Conservation (phyloP, 2,888 invertebrate genomes). For the Agrochola macilenta region DNA sequence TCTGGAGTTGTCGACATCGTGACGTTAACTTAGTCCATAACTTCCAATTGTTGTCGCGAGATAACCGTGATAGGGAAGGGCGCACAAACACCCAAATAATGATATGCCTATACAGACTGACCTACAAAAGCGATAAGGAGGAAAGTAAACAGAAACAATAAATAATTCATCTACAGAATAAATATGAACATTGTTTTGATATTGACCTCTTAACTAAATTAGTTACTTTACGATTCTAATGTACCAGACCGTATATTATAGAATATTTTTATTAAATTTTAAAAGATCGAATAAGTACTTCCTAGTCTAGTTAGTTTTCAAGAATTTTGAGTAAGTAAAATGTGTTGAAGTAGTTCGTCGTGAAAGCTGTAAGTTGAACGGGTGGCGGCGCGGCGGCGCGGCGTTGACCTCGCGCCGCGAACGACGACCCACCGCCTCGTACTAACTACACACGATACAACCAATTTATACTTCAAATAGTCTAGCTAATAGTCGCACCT, state of each 20-base stretch:
- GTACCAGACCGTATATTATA: background rate
- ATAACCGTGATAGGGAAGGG: conserved; percentile 76
- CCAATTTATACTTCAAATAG: conserved; percentile 68
- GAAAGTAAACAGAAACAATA: conserved; percentile 86
- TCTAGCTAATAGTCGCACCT: conserved; percentile 41
- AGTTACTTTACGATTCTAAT: conserved; percentile 60
- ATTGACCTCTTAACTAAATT: conserved; percentile 81
- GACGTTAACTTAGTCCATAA: background rate
- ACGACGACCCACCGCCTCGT: conserved; percentile 83
- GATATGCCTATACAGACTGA: conserved; percentile 79
- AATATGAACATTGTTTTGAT: conserved; percentile 84
- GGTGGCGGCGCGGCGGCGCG: conserved; percentile 76
- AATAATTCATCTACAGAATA: conserved; percentile 84
- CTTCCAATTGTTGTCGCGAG: conserved; percentile 46
- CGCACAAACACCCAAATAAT: conserved; percentile 76
- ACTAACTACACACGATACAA: conserved; percentile 68
- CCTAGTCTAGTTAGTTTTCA: conserved; percentile 24
- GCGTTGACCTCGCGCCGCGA: conserved; percentile 86
- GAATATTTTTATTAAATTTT: conserved; percentile 3
- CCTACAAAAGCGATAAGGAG: conserved; percentile 85
- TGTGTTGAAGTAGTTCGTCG: conserved; percentile 65
- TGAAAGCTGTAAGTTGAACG: conserved; percentile 75
- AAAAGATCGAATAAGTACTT: background rate
- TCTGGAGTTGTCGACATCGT: background rate
- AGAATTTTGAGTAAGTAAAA: conserved; percentile 53